Conservation (phyloP, 2,888 invertebrate genomes). For the Augiades crinisus region DNA sequence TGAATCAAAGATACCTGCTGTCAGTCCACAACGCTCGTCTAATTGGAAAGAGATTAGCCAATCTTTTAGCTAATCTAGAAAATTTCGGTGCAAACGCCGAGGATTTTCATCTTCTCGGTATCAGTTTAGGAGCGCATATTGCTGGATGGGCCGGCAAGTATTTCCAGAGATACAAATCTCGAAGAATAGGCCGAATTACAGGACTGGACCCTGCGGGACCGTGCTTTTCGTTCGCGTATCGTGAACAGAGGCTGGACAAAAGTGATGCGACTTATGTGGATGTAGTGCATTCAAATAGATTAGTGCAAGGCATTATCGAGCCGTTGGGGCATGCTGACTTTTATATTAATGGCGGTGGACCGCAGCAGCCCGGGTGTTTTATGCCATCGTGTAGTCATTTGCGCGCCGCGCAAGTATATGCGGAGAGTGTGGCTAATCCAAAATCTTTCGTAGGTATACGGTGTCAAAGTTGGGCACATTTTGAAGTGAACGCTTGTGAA, state of each 20-base stretch:
- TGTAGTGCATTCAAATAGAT: slow-evolving; percentile 69
- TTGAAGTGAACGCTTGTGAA: slow-evolving; percentile 59
- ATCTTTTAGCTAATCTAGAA: slow-evolving; percentile 73
- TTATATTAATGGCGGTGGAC: slow-evolving; percentile 87
- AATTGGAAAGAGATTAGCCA: slow-evolving; percentile 76
- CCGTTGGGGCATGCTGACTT: slow-evolving; percentile 87
- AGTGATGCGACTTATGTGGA: slow-evolving; percentile 70
- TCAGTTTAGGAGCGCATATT: slow-evolving; percentile 82
- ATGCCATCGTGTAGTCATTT: slow-evolving; percentile 74
- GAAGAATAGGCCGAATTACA: slow-evolving; percentile 66
- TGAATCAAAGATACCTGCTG: slow-evolving; percentile 65
- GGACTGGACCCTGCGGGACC: slow-evolving; percentile 77
- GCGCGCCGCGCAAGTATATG: slow-evolving; percentile 66
- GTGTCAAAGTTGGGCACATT: slow-evolving; percentile 66
- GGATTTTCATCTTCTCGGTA: slow-evolving; percentile 79
- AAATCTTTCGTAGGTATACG: slow-evolving; percentile 63
- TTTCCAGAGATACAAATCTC: slow-evolving; percentile 61
- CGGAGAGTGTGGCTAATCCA: slow-evolving; percentile 64
- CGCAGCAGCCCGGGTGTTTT: slow-evolving; percentile 86
- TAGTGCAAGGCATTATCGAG: slow-evolving; percentile 72
- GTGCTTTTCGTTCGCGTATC: slow-evolving; percentile 67
- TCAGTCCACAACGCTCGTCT: slow-evolving; percentile 70
- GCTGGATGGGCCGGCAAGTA: slow-evolving; percentile 77
- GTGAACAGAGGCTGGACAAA: slow-evolving; percentile 66
- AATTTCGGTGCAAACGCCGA: slow-evolving; percentile 65